Evolutionary conservation across 2,113 vertebrate genomes (phyloP).

Genomic region (Blennius ocellaris): DNA sequence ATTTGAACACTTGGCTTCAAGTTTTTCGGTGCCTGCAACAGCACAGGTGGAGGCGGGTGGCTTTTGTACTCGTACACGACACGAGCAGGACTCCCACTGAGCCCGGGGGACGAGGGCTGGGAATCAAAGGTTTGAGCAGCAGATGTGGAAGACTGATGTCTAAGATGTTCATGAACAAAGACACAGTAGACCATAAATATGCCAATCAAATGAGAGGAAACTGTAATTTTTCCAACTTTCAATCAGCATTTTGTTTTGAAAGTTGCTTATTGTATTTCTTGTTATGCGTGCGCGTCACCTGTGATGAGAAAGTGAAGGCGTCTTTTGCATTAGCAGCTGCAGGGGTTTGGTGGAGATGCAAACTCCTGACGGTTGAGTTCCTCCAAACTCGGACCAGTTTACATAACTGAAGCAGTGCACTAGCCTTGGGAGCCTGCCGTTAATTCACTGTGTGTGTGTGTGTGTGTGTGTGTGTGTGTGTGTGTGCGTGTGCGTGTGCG

Average conservation of each 20-base stretch:
- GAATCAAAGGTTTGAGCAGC: not conserved
- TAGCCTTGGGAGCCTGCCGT: constrained; percentile 74
- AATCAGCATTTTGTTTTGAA: not conserved
- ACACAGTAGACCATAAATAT: no score
- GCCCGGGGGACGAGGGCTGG: not conserved
- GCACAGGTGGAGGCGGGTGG: constrained; percentile 33
- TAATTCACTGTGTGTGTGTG: constrained; percentile 66
- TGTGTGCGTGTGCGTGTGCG: no score
- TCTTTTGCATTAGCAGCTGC: constrained; percentile 81
- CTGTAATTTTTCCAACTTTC: not conserved
- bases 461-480: no score
- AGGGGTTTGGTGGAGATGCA: constrained; percentile 79
- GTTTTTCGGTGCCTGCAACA: constrained; percentile 33
- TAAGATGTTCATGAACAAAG: not conserved
- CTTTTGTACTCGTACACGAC: not conserved
- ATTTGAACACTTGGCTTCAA: constrained; percentile 77
- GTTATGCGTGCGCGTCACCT: not conserved
- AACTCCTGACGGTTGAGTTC: constrained; percentile 83
- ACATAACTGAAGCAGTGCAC: constrained; percentile 84
- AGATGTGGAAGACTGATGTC: not conserved
- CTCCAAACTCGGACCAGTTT: constrained; percentile 78
- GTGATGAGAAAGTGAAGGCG: constrained; percentile 47
- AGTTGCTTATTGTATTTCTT: not conserved
- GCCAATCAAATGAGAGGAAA: not conserved
- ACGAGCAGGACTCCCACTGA: not conserved